Evolutionary conservation across 2,797 vertebrate genomes (phyloP).

Genomic region (Sebastes ruberrimus): DNA sequence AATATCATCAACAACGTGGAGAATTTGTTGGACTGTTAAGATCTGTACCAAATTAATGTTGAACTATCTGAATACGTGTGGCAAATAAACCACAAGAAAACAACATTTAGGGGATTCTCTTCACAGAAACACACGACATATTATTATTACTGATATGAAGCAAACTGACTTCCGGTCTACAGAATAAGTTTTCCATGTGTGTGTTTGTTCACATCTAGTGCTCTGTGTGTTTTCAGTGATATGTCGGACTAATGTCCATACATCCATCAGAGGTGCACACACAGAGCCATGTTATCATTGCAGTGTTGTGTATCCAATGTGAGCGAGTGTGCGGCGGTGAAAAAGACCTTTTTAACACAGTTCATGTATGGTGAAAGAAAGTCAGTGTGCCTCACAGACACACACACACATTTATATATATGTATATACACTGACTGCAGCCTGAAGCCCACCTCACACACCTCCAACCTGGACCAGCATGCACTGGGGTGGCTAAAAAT

Average conservation of each 20-base stretch:
- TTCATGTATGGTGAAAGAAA: conserved; percentile 81
- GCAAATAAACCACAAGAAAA: neutral
- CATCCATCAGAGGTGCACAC: conserved; percentile 40
- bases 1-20: neutral
- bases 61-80: no score
- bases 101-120: neutral
- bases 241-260: conserved; percentile 20
- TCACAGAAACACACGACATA: neutral
- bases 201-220: conserved; percentile 12
- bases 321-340: conserved; percentile 1
- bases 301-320: conserved; percentile 27
- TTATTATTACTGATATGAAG: neutral
- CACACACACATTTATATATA: conserved; percentile 34
- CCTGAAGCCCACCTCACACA: conserved; percentile 37
- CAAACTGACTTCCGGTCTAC: neutral
- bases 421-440: conserved; percentile 19
- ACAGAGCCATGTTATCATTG: conserved; percentile 27
- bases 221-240: conserved; percentile 22
- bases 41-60: neutral
- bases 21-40: neutral
- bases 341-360: conserved; percentile 72
- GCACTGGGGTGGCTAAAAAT: conserved; percentile 68
- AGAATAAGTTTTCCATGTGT: neutral
- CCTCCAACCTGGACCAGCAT: conserved; percentile 44
- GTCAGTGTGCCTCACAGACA: conserved; percentile 72